These are phyloP conservation scores for Dendronephthya gigantea DNA, from an alignment of 64 coral and sea anemone genomes.

Conservation along the genomic window DNA sequence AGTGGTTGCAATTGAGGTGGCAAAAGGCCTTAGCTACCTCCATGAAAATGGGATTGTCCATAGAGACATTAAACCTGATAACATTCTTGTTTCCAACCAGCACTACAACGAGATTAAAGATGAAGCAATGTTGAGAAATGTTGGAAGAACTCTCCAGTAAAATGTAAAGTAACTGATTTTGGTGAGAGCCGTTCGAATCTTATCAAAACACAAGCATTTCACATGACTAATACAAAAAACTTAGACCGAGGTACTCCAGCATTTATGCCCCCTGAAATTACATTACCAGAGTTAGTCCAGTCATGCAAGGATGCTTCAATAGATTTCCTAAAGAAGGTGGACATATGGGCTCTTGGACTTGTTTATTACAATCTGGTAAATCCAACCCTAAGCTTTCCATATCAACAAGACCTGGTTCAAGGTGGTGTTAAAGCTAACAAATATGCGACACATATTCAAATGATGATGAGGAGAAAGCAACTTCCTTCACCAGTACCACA, in stretches of 20 bases:
- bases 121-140: not conserved
- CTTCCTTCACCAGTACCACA: not conserved
- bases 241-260: not conserved
- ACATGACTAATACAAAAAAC: slow-evolving; percentile 16
- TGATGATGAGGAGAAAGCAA: not conserved
- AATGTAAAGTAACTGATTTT: slow-evolving; percentile 8
- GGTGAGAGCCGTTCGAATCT: not conserved
- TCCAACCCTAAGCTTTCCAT: not conserved
- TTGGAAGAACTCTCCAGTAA: not conserved
- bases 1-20: not conserved
- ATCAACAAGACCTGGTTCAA: not conserved
- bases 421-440: not conserved
- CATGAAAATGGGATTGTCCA: not conserved
- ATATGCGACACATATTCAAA: not conserved
- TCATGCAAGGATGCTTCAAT: not conserved
- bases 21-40: not conserved
- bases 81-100: not conserved
- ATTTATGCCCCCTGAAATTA: not conserved
- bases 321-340: not conserved
- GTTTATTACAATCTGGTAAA: not conserved
- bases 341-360: not conserved
- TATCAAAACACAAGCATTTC: not conserved
- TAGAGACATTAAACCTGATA: slow-evolving; percentile 2
- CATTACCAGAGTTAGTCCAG: not conserved
- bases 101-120: not conserved